Evolutionary conservation across 2,888 invertebrate species (phyloP), one percentile per base, ranked within the genome.

Genomic region (Cylloceria caligata): DNA sequence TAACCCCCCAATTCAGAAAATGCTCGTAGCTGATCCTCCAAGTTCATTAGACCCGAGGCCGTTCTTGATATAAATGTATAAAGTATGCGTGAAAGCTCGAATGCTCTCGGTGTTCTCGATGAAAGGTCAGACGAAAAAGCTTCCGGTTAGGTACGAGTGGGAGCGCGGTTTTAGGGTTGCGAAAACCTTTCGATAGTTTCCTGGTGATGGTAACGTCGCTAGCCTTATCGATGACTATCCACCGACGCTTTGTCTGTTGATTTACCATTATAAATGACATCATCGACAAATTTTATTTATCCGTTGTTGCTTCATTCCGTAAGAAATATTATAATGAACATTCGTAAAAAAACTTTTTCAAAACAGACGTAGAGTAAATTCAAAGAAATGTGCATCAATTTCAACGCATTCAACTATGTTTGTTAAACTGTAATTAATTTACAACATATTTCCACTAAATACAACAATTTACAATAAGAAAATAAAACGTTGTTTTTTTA

Each of bases 61-160:
- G 42, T n/a, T 30, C 27, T 13, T 11, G 42, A 27, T 13, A 24
- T 13, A 13, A 9, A 34, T 57, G 7, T 34, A 5, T 34, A 1
- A 11, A 13, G 3, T 16, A 11, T 52, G 16, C 5, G 11, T 27
- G 42, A 65, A 55, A 74, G 36, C 52, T 52, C 11, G 27, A 55
- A 65, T 27, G 74, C 65, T 19, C 65, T 39, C 30, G 64, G 65
- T 71, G 64, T 13, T 52, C 80, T 60, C 67, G 64, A 13, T 34
- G 60, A 74, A 77, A 83, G 83, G 72, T 84, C 80, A 73, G 62
- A 83, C 69, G 52, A 69, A 16, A 69, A 55, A 81, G 83, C 76
- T 84, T 84, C 73, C 72, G 84, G 83, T 78, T 83, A 81, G 72
- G 7, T 34, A 34, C 84, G 75, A n/a, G 57, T 42, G 79, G 72